Conservation (phyloP, 2,888 invertebrate genomes). For the Danaus chrysippus region DNA sequence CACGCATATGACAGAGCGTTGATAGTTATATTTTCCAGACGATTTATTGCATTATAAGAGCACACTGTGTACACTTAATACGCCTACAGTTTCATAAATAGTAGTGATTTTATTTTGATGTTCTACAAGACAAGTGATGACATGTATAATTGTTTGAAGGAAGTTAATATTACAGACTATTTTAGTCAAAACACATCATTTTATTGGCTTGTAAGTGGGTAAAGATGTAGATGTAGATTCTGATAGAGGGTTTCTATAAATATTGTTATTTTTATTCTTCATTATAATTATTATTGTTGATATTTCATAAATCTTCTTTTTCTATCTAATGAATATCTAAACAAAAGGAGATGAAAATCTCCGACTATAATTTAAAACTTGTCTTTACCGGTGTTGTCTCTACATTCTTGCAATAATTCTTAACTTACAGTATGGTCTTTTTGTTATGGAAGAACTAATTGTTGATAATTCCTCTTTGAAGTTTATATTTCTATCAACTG, state of each 20-base stretch:
- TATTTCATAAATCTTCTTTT: too few species aligned
- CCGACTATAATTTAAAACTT: too few species aligned
- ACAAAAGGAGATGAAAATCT: too few species aligned
- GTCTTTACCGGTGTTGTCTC: too few species aligned
- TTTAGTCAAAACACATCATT: constrained; percentile 55
- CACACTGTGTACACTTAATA: constrained; percentile 68
- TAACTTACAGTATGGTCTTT: too few species aligned
- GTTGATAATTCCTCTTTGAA: too few species aligned
- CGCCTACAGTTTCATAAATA: constrained; percentile 74
- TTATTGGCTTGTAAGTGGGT: constrained; percentile 6
- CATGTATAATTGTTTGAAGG: constrained; percentile 70
- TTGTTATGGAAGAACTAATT: too few species aligned
- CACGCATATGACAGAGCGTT: constrained; percentile 71
- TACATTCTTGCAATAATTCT: too few species aligned
- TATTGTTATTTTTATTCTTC: constrained; percentile 8
- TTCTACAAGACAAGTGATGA: constrained; percentile 75
- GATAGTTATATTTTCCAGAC: constrained; percentile 78
- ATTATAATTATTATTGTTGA: background rate
- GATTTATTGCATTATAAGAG: constrained; percentile 78
- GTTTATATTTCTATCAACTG: too few species aligned
- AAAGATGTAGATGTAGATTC: constrained; percentile 6
- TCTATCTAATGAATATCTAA: too few species aligned
- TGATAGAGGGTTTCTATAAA: constrained; percentile 6
- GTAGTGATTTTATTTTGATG: constrained; percentile 77
- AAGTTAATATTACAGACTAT: constrained; percentile 60